phyloP scores from a whole-genome alignment of 2,888 invertebrate species.

The Hyposoter dolosus region DNA sequence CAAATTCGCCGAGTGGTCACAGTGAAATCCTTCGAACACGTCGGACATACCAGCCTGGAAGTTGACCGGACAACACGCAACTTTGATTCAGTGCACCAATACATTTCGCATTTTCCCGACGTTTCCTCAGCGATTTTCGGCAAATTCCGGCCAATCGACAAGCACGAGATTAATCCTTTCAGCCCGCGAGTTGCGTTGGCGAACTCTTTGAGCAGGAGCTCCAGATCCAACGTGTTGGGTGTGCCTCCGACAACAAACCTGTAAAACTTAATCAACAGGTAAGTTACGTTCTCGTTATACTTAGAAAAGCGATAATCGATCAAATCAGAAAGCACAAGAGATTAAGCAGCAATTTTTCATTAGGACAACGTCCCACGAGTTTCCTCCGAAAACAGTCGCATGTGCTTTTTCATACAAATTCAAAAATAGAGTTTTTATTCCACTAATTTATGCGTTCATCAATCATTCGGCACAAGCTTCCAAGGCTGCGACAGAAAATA shows the following conservation, averaged over 20 bases:
- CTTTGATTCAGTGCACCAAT: conserved; percentile 4
- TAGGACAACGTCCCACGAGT: too few relatives aligned
- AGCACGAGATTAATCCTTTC: conserved; percentile 23
- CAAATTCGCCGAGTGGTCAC: neutral
- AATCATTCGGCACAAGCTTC: neutral
- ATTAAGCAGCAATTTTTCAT: neutral
- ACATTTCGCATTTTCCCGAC: neutral
- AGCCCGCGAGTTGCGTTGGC: conserved; percentile 20
- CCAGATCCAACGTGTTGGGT: conserved; percentile 51
- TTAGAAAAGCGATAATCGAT: neutral
- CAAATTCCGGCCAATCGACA: conserved; percentile 18
- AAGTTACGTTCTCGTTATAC: conserved; percentile 54
- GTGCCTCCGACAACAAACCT: conserved; percentile 50
- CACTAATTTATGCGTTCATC: neutral
- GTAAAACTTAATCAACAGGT: conserved; percentile 69
- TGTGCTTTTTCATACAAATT: neutral
- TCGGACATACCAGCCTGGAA: conserved; percentile 4
- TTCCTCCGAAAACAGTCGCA: neutral
- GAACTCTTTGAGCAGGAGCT: conserved; percentile 54
- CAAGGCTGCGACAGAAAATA: neutral
- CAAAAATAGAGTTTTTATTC: too few relatives aligned
- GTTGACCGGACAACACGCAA: neutral
- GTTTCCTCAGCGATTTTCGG: neutral
- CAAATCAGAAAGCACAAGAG: neutral
- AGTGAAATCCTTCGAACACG: conserved; percentile 16